Evolutionary conservation across 2,797 vertebrate species (phyloP).

Genomic region (Ambastaia sidthimunki): DNA sequence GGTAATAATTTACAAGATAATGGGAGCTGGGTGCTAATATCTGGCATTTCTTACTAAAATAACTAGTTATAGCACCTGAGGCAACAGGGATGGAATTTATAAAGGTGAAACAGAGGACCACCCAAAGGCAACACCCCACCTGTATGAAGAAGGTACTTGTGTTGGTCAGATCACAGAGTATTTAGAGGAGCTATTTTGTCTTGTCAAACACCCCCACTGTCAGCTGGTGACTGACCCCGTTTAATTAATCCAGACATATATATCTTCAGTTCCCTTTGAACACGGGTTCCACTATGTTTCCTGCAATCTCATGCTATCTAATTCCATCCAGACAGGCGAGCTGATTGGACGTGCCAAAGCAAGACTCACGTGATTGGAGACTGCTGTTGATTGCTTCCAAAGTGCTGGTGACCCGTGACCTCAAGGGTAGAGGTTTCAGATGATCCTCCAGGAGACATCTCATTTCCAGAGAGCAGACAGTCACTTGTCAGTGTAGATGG

Average conservation of each 20-base stretch:
- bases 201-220: slow-evolving; percentile 37
- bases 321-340: slow-evolving; percentile 30
- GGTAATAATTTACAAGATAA: slow-evolving; percentile 69
- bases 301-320: slow-evolving; percentile 49
- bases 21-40: slow-evolving; percentile 70
- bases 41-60: slow-evolving; percentile 65
- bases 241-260: slow-evolving; percentile 52
- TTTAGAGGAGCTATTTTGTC: slow-evolving; percentile 19
- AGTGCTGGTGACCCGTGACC: slow-evolving; percentile 74
- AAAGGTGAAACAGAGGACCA: slow-evolving; percentile 63
- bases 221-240: slow-evolving; percentile 26
- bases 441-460: slow-evolving; percentile 48
- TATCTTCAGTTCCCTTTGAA: slow-evolving; percentile 22
- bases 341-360: slow-evolving; percentile 69
- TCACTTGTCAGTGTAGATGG: slow-evolving; percentile 42
- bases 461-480: slow-evolving; percentile 44
- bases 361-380: slow-evolving; percentile 70
- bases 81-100: slow-evolving; percentile 66
- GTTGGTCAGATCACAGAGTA: slow-evolving; percentile 34
- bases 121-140: slow-evolving; percentile 60
- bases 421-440: slow-evolving; percentile 66
- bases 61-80: slow-evolving; percentile 63
- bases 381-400: slow-evolving; percentile 75
- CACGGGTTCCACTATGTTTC: slow-evolving; percentile 45
- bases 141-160: slow-evolving; percentile 48